A percentile compares a stretch with the other conserved stretches of the same genome.
Conservation (phyloP, 2,113 vertebrate genomes). For the Sylvilagus bachmani region DNA sequence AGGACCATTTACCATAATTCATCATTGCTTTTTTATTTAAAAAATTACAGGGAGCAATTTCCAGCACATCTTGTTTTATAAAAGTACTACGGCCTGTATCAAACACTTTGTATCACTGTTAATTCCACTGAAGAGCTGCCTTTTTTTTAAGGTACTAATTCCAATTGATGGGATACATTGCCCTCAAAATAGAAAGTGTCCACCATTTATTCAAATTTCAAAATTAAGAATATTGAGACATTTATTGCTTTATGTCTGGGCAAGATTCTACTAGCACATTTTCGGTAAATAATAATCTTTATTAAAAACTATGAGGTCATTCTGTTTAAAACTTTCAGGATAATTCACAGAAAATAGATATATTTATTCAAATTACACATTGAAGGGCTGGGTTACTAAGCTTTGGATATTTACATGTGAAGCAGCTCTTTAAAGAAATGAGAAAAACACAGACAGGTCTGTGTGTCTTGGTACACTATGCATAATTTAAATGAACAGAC, state of each 20-base stretch:
- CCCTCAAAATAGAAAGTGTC: conserved; percentile 80
- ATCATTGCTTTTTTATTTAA: conserved; percentile 87
- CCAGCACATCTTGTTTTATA: conserved; percentile 82
- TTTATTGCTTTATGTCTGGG: conserved; percentile 78
- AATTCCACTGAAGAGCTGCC: conserved; percentile 88
- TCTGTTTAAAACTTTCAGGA: conserved; percentile 77
- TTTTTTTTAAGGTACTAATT: conserved; percentile 74
- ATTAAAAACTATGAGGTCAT: conserved; percentile 78
- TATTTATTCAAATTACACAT: conserved; percentile 76
- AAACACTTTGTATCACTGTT: conserved; percentile 84
- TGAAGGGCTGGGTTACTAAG: conserved; percentile 71
- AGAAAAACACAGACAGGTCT: conserved; percentile 76
- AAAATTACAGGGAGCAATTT: conserved; percentile 84
- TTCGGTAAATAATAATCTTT: conserved; percentile 76
- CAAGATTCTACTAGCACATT: conserved; percentile 72
- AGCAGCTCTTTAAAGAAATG: conserved; percentile 89
- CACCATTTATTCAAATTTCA: conserved; percentile 75
- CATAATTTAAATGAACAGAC: conserved; percentile 83
- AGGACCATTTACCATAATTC: conserved; percentile 80
- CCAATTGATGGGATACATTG: conserved; percentile 67
- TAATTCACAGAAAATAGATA: conserved; percentile 77
- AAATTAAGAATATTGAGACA: conserved; percentile 79
- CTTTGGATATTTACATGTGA: conserved; percentile 71
- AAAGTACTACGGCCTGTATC: conserved; percentile 88
- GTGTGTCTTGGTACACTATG: conserved; percentile 77